phyloP scores from a whole-genome alignment of 2,888 invertebrate species.

The Calameuta idolon region DNA sequence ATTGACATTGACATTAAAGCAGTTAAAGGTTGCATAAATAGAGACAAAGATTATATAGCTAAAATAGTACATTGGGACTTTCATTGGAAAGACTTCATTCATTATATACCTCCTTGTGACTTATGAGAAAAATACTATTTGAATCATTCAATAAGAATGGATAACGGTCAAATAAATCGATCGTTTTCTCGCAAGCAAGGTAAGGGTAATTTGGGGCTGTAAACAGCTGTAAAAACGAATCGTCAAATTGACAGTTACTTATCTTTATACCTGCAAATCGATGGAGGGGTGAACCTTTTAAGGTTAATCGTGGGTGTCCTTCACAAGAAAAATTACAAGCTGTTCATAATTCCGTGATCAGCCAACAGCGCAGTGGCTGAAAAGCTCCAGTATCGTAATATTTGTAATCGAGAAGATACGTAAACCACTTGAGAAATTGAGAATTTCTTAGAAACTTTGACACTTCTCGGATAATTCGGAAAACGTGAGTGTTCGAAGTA shows the following conservation, averaged over 20 bases:
- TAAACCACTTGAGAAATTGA: not conserved
- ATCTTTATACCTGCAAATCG: not conserved
- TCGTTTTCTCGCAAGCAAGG: not conserved
- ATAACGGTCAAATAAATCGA: not conserved
- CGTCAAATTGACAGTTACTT: not conserved
- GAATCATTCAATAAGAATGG: not conserved
- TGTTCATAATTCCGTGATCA: not conserved
- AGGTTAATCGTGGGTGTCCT: not conserved
- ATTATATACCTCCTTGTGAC: not conserved
- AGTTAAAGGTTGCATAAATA: not conserved
- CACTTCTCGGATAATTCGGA: not conserved
- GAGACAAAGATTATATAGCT: not conserved
- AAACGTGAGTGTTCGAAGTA: not conserved
- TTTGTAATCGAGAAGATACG: not conserved
- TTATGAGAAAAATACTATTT: not conserved
- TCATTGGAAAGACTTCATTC: not conserved
- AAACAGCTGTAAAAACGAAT: not conserved
- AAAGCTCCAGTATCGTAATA: not conserved
- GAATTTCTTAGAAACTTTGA: not conserved
- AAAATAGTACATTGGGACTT: not conserved
- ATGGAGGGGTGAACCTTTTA: not conserved
- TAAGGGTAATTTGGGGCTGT: not conserved
- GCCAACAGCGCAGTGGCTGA: not conserved
- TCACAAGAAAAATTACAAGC: not conserved
- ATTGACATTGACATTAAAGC: not conserved